Evolutionary conservation across 1,140 invertebrate genomes (phyloP).

Genomic region (Zophobas atratus): DNA sequence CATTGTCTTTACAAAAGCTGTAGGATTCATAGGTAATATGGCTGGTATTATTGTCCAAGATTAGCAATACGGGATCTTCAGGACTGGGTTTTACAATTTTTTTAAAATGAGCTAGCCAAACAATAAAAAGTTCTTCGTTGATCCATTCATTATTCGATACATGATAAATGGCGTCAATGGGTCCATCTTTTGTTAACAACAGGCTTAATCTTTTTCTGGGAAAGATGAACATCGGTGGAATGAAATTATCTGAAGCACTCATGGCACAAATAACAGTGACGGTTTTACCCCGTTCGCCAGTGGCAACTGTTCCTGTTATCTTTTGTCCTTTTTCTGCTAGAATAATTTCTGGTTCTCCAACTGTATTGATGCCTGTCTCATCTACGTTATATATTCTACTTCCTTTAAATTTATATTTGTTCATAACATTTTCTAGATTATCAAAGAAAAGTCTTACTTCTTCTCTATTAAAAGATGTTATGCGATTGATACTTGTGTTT

Average conservation of each 20-base stretch:
- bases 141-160: not conserved
- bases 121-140: not conserved
- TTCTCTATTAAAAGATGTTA: slow-evolving; percentile 12
- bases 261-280: slow-evolving; percentile 64
- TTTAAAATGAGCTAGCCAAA: slow-evolving; percentile 48
- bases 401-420: slow-evolving; percentile 56
- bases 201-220: slow-evolving; percentile 54
- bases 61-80: slow-evolving; percentile 43
- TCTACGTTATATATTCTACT: slow-evolving; percentile 62
- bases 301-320: slow-evolving; percentile 56
- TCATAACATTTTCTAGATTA: slow-evolving; percentile 16
- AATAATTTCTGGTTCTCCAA: slow-evolving; percentile 60
- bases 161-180: slow-evolving; percentile 21
- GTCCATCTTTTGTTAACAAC: slow-evolving; percentile 35
- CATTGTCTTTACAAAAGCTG: not conserved
- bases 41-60: slow-evolving; percentile 39
- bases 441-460: not conserved
- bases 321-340: slow-evolving; percentile 62
- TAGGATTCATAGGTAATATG: not conserved
- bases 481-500: slow-evolving; percentile 33
- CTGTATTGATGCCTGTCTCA: slow-evolving; percentile 63
- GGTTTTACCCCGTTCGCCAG: slow-evolving; percentile 63
- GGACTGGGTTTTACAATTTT: slow-evolving; percentile 41
- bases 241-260: slow-evolving; percentile 60
- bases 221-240: slow-evolving; percentile 65